A percentile compares a stretch with the other conserved stretches of the same genome.
Conservation (phyloP, 2,113 vertebrate genomes). For the Burhinus oedicnemus region DNA sequence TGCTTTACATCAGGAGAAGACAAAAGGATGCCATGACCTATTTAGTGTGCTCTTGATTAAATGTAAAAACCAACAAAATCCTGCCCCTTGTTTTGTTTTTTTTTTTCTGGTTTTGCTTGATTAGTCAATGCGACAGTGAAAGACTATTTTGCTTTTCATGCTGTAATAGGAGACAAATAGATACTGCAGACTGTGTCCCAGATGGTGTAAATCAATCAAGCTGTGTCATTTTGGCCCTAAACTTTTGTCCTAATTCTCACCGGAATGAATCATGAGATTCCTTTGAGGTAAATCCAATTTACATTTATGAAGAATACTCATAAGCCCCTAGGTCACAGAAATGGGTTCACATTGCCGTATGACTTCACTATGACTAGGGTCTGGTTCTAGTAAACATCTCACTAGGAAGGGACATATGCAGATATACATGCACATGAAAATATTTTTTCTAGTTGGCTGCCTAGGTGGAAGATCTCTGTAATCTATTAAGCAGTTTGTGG, state of each 20-base stretch:
- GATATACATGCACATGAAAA: background rate
- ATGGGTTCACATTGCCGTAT: background rate
- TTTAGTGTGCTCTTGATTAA: background rate
- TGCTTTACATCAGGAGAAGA: conserved; percentile 26
- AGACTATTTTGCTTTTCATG: background rate
- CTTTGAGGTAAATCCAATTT: background rate
- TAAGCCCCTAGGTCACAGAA: background rate
- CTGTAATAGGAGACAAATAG: background rate
- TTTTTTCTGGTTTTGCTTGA: background rate
- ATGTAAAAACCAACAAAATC: background rate
- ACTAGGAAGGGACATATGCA: background rate
- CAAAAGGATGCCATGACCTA: background rate
- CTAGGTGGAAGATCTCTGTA: background rate
- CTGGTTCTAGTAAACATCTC: background rate
- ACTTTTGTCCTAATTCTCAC: background rate
- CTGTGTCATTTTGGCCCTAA: background rate
- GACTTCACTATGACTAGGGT: background rate
- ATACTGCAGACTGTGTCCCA: background rate
- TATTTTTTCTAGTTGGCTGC: background rate
- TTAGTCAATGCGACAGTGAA: background rate
- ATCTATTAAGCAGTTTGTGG: background rate
- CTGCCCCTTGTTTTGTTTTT: background rate
- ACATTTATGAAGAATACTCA: background rate
- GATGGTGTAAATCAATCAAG: background rate
- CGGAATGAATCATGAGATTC: background rate